Evolutionary conservation across 2,888 invertebrate genomes (phyloP), one percentile per base, ranked within the genome.

Genomic region (Leptopilina myrica): DNA sequence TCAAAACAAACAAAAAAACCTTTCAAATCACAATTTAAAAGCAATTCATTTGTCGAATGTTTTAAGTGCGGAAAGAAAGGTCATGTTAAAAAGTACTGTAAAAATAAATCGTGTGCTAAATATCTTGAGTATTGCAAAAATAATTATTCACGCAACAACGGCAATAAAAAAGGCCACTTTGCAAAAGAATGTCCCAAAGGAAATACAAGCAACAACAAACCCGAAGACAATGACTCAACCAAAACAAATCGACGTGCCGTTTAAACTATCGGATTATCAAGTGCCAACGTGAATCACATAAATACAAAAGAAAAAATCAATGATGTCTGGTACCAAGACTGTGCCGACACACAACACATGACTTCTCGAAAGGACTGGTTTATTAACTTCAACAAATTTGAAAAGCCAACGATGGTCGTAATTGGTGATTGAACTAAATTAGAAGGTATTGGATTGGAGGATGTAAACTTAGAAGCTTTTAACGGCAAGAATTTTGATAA

Each of bases 311-410:
- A 73, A n/a, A 76, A 84, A 20, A 79, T 77, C 53, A 67, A 64
- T 14, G 76, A 78, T n/a, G 76, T 75, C 1, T 83, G 85, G 86
- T 86, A 84, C 79, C 84, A 87, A 82, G 85, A 87, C 78, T 83
- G 87, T 81, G 86, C 84, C 73, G 87, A 86, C 14, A 86, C 85
- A 56, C 87, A 87, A 66, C 86, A 87, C 76, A 85, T 88, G 87
- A 86, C 85, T 15, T 84, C 77, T 7, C 80, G 79, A 76, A 78
- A 77, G 75, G 82, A 86, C 5, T 88, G 85, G 85, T 69, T 88
- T 73, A 82, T 69, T 12, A 81, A 86, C 69, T 82, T 73, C 64
- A 75, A 62, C 62, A 77, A 79, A 79, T 69, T 85, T 12, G 79
- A 84, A 78, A 40, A 83, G 15, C 83, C 81, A 14, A 64, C 26